Evolutionary conservation across 2,888 invertebrate genomes (phyloP), one percentile per base, ranked within the genome.

Genomic region (Heliconius charithonia): DNA sequence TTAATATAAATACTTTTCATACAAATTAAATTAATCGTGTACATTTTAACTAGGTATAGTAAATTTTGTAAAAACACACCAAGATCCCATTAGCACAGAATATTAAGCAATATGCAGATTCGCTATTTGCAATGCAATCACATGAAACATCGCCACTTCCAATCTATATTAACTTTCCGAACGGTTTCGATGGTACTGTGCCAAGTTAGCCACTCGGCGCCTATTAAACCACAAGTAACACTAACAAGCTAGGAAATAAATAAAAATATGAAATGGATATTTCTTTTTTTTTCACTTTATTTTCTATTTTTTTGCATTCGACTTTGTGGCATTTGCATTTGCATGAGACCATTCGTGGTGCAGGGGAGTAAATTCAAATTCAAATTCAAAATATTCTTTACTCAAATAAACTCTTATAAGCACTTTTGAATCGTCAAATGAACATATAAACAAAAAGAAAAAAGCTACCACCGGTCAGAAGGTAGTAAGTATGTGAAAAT

Each of bases 121-220:
- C 32, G 3, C 29, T 71, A 56, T 71, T 72, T 72, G 72, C 74
- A 74, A 27, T 74, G 63, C 74, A 65, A 65, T 63, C 74, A 63
- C 74, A 74, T 45, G 63, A 65, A 65, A 74, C 74, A 74, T 45
- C 74, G 65, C 65, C 37, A 74, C 45, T 65, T 65, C 27, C 62
- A 74, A 74, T 65, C 63, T 45, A 74, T 74, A 74, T 74, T 65
- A 74, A 74, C 74, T 74, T 74, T 74, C 13, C 59, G 73, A 41
- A 62, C 37, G 29, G 45, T 65, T 63, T 45, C 74, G 63, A 63
- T 41, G 27, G 37, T 41, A 4, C 41, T 45, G 74, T 74, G 41
- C 74, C 74, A 74, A 74, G 74, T 65, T 45, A 63, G 63, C 74
- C 74, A 74, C 74, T 74, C 74, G 19, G 4, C 41, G 25, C 22